Base-by-base conservation (phyloP, 2,797 vertebrate species). In the Anguilla obscura region DNA sequence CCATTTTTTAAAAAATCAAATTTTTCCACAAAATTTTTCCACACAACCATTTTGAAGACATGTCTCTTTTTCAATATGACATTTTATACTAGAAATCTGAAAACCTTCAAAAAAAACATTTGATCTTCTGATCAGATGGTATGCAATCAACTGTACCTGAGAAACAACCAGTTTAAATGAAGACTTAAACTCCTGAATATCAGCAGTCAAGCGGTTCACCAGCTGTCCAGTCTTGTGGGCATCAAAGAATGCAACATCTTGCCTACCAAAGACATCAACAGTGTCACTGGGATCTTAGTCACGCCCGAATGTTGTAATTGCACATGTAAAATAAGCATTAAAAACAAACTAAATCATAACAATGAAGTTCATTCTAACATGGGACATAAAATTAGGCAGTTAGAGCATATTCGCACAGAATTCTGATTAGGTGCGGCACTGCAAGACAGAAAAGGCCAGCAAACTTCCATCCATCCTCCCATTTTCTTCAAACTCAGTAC, bases 101-200 rank as follows among this genome's bases (percentile, higher is more conserved):
- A n/a, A 82, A 50, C 16, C 16, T 24, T n/a, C 10, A 45, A 5
- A n/a, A n/a, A n/a, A n/a, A n/a, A 36, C 4, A 50, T 82, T 45
- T 48, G 40, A 82, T n/a, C 79, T 48, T 50, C 18, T n/a, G 1
- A 24, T 50, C 40, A 82, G 45, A 8, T 14, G 48, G 5, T 40
- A 24, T 63, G 58, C 21, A 60, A 10, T 30, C 69, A 0, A 5
- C 88, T 89, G 85, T 94, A 99, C 98, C 97, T 98, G 98, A 91
- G 98, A 98, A 92, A 99, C 94, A 87, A 97, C 96, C 21, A 99
- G 92, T 90, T 99, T 99, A 94, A 99, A 99, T 79, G 98, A 98
- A 0, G 98, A 99, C 89, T 99, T 99, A 92, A 99, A 99, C 91
- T 99, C 98, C 92, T 99, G 98, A 93, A 99, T 97, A 79, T 99